phyloP scores from a whole-genome alignment of 2,888 invertebrate genomes.

The Isotomurus palustris region DNA sequence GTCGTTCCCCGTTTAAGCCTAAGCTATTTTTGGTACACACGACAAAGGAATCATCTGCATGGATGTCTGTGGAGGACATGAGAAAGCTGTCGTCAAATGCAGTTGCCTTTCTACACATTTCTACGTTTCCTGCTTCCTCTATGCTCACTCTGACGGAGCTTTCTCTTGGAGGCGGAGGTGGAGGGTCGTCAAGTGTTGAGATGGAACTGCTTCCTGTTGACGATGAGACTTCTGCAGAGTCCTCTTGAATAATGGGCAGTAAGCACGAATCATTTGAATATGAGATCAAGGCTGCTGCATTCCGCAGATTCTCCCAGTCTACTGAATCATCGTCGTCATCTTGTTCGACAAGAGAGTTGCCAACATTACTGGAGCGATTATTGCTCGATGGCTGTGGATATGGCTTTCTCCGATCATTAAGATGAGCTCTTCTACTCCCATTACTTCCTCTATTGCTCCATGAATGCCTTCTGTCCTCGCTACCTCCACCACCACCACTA shows the following conservation, averaged over 20 bases:
- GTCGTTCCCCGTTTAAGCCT: slow-evolving; percentile 10
- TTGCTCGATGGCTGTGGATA: neutral
- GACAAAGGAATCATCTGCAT: slow-evolving; percentile 21
- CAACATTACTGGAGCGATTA: slow-evolving; percentile 2
- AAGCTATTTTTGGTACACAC: slow-evolving; percentile 6
- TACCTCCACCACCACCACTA: neutral
- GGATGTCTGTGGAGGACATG: slow-evolving; percentile 23
- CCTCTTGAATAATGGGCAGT: slow-evolving; percentile 29
- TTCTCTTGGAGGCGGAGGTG: too few species aligned
- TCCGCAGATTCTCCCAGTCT: slow-evolving; percentile 6
- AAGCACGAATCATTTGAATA: neutral
- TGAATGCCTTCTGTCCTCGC: neutral
- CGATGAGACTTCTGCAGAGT: slow-evolving; percentile 22
- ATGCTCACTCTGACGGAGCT: too few species aligned
- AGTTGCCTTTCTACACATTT: neutral
- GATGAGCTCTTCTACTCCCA: too few species aligned
- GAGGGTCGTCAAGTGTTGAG: too few species aligned
- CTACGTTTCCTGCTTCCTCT: too few species aligned
- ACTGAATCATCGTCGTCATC: slow-evolving; percentile 4
- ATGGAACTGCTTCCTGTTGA: neutral
- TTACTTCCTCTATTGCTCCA: too few species aligned
- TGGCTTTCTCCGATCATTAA: too few species aligned
- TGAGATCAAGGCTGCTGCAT: neutral
- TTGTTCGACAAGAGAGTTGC: neutral
- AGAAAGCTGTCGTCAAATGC: slow-evolving; percentile 33